Conservation (phyloP, 2,888 invertebrate species). For the Autographa gamma region DNA sequence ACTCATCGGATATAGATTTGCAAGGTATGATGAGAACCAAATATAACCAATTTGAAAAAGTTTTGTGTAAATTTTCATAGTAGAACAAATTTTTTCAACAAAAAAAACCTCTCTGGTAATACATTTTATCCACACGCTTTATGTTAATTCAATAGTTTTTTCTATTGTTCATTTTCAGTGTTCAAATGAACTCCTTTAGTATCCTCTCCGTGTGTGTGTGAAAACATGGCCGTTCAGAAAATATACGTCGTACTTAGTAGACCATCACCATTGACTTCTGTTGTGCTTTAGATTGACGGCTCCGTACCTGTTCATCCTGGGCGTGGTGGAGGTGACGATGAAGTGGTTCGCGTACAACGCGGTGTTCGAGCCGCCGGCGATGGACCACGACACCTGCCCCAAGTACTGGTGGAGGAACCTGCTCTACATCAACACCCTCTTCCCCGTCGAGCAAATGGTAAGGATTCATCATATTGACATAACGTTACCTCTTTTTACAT, state of each 20-base stretch:
- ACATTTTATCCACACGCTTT: too few relatives aligned
- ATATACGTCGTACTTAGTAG: constrained; percentile 18
- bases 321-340: constrained; percentile 95
- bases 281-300: constrained; percentile 90
- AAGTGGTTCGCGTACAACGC: constrained; percentile 95
- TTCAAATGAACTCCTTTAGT: too few relatives aligned
- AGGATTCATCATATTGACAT: constrained; percentile 50
- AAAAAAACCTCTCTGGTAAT: too few relatives aligned
- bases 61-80: too few relatives aligned
- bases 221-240: too few relatives aligned
- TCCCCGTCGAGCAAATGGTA: constrained; percentile 95
- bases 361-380: constrained; percentile 94
- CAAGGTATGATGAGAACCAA: constrained; percentile 84
- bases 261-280: too few relatives aligned
- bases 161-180: too few relatives aligned
- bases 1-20: constrained; percentile 93
- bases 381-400: constrained; percentile 94
- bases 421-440: constrained; percentile 95
- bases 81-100: too few relatives aligned
- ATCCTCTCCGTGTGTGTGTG: too few relatives aligned
- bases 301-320: constrained; percentile 95
- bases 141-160: too few relatives aligned
- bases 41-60: too few relatives aligned
- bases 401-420: constrained; percentile 97
- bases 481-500: too few relatives aligned